Percentiles rank a stretch among this genome's conserved stretches.
Conservation (phyloP, 2,888 invertebrate genomes). For the Cheilosia pagana region DNA sequence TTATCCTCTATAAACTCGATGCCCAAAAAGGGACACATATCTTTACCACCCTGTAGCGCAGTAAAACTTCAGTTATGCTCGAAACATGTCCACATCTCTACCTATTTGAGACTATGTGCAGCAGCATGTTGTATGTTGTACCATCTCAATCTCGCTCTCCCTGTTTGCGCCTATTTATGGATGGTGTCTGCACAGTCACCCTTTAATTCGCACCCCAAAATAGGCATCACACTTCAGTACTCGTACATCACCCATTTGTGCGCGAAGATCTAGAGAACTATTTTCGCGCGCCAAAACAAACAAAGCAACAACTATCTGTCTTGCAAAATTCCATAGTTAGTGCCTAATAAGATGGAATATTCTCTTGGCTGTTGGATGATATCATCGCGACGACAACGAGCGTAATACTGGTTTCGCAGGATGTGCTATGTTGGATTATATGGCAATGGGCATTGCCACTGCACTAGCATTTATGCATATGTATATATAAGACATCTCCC, state of each 20-base stretch:
- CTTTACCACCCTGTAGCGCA: not conserved
- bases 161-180: slow-evolving; percentile 27
- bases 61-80: slow-evolving; percentile 1
- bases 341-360: slow-evolving; percentile 62
- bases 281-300: slow-evolving; percentile 51
- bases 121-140: not conserved
- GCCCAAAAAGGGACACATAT: too few relatives aligned
- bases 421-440: slow-evolving; percentile 46
- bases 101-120: not conserved
- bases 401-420: slow-evolving; percentile 39
- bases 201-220: slow-evolving; percentile 65
- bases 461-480: not conserved
- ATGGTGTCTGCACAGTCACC: slow-evolving; percentile 58
- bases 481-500: slow-evolving; percentile 11
- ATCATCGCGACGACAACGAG: slow-evolving; percentile 46
- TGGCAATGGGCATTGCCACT: slow-evolving; percentile 27
- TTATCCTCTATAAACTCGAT: too few relatives aligned
- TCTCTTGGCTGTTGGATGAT: slow-evolving; percentile 58
- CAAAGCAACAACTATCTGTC: slow-evolving; percentile 31
- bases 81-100: slow-evolving; percentile 8
- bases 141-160: not conserved
- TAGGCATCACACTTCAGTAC: slow-evolving; percentile 53
- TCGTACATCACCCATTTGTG: slow-evolving; percentile 22
- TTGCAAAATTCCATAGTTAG: slow-evolving; percentile 57
- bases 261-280: slow-evolving; percentile 40